phyloP scores from a whole-genome alignment of 64 coral and sea anemone species.

The Stichodactyla mertensii region DNA sequence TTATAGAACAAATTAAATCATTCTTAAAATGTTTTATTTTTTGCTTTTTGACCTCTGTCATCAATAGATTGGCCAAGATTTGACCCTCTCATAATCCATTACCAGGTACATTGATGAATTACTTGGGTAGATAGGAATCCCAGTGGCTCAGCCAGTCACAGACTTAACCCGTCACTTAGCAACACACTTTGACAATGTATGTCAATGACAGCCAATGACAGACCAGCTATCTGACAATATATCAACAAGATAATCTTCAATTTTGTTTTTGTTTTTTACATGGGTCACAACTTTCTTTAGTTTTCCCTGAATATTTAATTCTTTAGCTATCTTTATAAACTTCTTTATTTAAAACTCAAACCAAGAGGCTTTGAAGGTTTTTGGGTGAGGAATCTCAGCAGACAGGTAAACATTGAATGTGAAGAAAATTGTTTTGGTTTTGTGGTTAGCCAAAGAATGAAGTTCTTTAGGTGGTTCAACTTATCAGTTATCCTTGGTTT shows the following conservation, averaged over 20 bases:
- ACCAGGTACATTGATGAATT: slow-evolving; percentile 4
- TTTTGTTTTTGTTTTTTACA: not conserved
- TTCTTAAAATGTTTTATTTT: not conserved
- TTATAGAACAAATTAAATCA: not conserved
- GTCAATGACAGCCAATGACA: slow-evolving; percentile 6
- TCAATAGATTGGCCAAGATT: not conserved
- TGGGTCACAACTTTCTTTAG: slow-evolving; percentile 17
- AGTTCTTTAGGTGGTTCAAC: not conserved
- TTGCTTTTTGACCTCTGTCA: not conserved
- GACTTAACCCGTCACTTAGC: not conserved
- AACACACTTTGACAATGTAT: not conserved
- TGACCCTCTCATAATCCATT: not conserved
- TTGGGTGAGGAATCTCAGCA: not conserved
- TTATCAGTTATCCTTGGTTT: not conserved
- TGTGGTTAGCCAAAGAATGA: not conserved
- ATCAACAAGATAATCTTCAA: not conserved
- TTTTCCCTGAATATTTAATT: slow-evolving; percentile 21
- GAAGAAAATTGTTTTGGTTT: not conserved
- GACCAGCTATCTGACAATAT: not conserved
- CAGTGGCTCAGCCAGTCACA: not conserved
- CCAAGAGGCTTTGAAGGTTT: not conserved
- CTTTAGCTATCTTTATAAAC: not conserved
- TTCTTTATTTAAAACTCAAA: not conserved
- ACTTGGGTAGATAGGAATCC: slow-evolving; percentile 11
- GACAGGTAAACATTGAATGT: not conserved